A percentile compares a stretch with the other conserved stretches of the same genome.
Evolutionary conservation across 2,797 vertebrate genomes (phyloP).

Genomic region (Hypotaenidia okinawae): DNA sequence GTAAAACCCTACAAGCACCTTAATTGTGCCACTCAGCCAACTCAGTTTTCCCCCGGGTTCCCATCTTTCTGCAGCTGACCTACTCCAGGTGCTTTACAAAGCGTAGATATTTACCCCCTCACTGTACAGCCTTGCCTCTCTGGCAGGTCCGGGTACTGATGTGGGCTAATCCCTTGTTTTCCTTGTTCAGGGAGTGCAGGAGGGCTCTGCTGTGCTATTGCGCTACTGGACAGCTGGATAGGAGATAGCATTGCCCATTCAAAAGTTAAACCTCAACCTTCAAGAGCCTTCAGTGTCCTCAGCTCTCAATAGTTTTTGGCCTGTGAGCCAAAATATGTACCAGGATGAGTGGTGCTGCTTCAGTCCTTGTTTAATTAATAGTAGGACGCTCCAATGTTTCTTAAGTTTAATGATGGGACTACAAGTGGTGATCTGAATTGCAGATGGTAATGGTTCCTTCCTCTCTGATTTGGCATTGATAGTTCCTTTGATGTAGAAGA

Average conservation of each 20-base stretch:
- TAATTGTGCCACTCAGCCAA: fast-evolving
- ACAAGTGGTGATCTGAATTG: slow-evolving; percentile 47
- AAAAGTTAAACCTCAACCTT: background rate
- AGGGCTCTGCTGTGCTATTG: background rate
- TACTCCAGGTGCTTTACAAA: background rate
- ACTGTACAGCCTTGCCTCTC: background rate
- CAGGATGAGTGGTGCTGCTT: background rate
- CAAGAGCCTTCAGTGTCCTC: background rate
- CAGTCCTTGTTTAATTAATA: background rate
- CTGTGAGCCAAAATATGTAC: background rate
- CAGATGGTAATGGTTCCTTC: slow-evolving; percentile 42
- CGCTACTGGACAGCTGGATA: background rate
- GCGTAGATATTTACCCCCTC: background rate
- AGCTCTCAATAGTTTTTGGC: background rate
- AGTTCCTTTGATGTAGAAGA: slow-evolving; percentile 59
- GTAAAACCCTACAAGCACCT: background rate
- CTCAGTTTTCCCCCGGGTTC: background rate
- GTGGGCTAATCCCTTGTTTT: background rate
- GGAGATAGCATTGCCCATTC: background rate
- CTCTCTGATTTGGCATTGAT: slow-evolving; percentile 29
- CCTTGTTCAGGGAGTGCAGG: background rate
- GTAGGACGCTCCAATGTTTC: background rate
- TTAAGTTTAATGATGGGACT: background rate
- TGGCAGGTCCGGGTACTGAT: background rate
- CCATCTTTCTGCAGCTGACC: background rate